phyloP scores from a whole-genome alignment of 2,113 vertebrate species.

The Callipepla californica region DNA sequence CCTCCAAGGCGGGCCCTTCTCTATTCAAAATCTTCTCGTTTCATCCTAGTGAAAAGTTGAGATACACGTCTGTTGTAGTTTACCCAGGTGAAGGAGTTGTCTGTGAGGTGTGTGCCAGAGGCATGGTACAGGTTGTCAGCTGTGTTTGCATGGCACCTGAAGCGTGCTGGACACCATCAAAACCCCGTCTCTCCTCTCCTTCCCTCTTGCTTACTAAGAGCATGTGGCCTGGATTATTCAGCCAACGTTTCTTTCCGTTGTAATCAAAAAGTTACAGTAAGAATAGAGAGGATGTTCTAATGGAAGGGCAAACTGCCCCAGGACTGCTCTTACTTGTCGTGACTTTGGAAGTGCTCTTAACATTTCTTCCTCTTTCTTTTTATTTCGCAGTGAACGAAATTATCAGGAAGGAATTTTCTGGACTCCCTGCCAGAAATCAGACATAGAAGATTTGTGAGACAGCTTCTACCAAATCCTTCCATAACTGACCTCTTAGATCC shows the following conservation, averaged over 20 bases:
- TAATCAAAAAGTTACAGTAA: neutral
- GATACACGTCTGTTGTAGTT: neutral
- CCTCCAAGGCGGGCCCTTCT: neutral
- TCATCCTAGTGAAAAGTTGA: neutral
- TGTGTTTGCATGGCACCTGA: neutral
- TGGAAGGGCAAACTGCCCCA: neutral
- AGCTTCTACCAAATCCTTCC: constrained; percentile 69
- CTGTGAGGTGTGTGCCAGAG: neutral
- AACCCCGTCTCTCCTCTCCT: neutral
- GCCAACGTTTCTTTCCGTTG: neutral
- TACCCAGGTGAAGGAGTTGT: neutral
- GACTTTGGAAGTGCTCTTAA: constrained; percentile 8
- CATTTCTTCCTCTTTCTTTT: constrained; percentile 52
- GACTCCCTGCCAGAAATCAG: constrained; percentile 89
- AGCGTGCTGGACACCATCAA: neutral
- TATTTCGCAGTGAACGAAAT: constrained; percentile 95
- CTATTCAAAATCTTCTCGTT: neutral
- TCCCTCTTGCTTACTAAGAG: neutral
- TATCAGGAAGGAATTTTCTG: constrained; percentile 98
- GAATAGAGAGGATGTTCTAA: neutral
- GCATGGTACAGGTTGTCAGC: neutral
- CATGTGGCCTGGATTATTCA: neutral
- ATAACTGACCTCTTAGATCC: constrained; percentile 67
- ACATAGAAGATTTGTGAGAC: constrained; percentile 84
- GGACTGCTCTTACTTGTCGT: neutral